These are phyloP conservation scores for Sphenodon punctatus DNA, from an alignment of 2,797 vertebrate genomes.

Conservation along the genomic window DNA sequence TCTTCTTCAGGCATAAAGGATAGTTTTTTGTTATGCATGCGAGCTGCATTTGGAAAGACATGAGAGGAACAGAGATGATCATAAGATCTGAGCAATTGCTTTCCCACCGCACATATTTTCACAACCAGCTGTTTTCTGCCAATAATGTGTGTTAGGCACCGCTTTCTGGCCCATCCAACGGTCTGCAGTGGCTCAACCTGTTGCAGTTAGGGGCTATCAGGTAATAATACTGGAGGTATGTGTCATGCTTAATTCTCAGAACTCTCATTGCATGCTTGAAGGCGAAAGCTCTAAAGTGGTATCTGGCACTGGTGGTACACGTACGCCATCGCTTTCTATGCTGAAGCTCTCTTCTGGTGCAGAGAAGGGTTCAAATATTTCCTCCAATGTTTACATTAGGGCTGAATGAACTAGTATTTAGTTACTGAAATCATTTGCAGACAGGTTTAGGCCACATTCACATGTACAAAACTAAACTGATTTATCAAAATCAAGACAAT, in stretches of 20 bases:
- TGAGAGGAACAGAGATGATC: background rate
- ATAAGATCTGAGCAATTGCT: background rate
- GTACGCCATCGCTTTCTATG: background rate
- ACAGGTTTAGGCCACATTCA: no score
- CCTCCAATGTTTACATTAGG: background rate
- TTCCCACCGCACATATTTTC: no score
- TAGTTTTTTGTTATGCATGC: no score
- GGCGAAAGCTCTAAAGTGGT: background rate
- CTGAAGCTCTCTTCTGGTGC: background rate
- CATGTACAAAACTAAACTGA: no score
- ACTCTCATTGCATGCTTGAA: background rate
- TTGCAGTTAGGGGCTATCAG: background rate
- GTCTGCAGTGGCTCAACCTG: accelerated
- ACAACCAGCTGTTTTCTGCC: background rate
- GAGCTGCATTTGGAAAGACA: background rate
- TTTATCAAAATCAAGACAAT: no score
- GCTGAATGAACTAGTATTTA: background rate
- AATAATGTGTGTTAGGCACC: background rate
- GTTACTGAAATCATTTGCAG: background rate
- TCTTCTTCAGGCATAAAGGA: no score
- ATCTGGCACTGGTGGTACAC: background rate
- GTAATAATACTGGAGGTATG: background rate
- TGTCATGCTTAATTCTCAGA: background rate
- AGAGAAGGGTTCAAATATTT: background rate
- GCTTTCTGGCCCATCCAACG: background rate